Evolutionary conservation across 2,888 invertebrate species (phyloP), one percentile per base, ranked within the genome.

Genomic region (Formica aserva): DNA sequence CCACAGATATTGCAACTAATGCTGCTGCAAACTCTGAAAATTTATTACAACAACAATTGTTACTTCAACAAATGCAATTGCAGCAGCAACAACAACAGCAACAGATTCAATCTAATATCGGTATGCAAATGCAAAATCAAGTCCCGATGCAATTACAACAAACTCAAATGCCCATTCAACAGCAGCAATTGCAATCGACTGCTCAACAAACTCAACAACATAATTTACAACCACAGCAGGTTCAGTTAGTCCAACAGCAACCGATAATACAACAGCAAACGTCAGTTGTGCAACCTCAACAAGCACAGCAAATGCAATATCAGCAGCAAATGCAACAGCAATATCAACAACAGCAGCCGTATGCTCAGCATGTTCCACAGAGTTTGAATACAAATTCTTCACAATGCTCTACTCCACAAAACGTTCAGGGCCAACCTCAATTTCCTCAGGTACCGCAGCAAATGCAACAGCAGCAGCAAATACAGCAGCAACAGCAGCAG

Each of bases 401-500:
- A 1, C 94, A 94, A 77, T 94, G 94, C 82, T 94, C 94, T 6
- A 94, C 94, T 1, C 94, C 94, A 1, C 95, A 94, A 76, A 92
- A 93, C n/a, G 92, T 94, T n/a, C 95, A 95, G 69, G 87, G 91
- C 5, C 93, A 93, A 45, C 92, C 94, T 22, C 94, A 93, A 71
- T 94, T 94, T 84, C 93, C 93, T 4, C 94, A 93, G 85, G 92
- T 93, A 6, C 86, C 92, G 62, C 96, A 95, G 69, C 95, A 96
- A 89, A 96, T 96, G 85, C 96, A 86, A 74, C 93, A 95, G 26
- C 96, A 96, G 81, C 95, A 95, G 26, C 96, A 96, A 32, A 32
- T 32, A 86, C 96, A 95, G 77, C 93, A 96, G n/a, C 96, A 96
- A 83, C 95, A 96, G 86, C 96, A 95, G 66, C 95, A 96, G 22